These are phyloP conservation scores for Autographa gamma DNA, from an alignment of 2,888 invertebrate species.

Conservation along the genomic window DNA sequence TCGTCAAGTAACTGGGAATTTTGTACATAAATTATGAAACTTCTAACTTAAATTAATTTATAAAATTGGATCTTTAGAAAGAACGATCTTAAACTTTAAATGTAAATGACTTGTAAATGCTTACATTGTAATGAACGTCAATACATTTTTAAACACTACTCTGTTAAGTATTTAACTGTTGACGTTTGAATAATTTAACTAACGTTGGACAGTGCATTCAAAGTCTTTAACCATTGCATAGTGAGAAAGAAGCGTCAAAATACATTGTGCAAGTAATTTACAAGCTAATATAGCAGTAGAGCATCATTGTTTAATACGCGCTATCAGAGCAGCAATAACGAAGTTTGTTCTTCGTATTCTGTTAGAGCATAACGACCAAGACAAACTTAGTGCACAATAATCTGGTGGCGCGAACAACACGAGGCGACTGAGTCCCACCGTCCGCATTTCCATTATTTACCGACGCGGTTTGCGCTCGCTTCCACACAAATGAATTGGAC, in stretches of 20 bases:
- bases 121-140: too few species aligned
- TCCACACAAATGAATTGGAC: constrained; percentile 80
- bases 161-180: too few species aligned
- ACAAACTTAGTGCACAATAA: constrained; percentile 81
- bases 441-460: constrained; percentile 76
- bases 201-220: not conserved
- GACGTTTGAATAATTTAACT: too few species aligned
- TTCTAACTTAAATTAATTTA: too few species aligned
- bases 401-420: constrained; percentile 72
- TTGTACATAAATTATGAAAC: not conserved
- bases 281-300: constrained; percentile 27
- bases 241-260: not conserved
- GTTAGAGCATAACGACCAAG: constrained; percentile 73
- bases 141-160: too few species aligned
- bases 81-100: too few species aligned
- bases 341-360: constrained; percentile 73
- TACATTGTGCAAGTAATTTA: not conserved
- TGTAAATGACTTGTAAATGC: too few species aligned
- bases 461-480: constrained; percentile 72
- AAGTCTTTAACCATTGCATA: not conserved
- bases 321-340: constrained; percentile 63
- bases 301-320: constrained; percentile 44
- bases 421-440: constrained; percentile 65
- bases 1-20: not conserved
- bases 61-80: too few species aligned